Base-by-base conservation (phyloP, 1,140 invertebrate species). In the Apis florea region DNA sequence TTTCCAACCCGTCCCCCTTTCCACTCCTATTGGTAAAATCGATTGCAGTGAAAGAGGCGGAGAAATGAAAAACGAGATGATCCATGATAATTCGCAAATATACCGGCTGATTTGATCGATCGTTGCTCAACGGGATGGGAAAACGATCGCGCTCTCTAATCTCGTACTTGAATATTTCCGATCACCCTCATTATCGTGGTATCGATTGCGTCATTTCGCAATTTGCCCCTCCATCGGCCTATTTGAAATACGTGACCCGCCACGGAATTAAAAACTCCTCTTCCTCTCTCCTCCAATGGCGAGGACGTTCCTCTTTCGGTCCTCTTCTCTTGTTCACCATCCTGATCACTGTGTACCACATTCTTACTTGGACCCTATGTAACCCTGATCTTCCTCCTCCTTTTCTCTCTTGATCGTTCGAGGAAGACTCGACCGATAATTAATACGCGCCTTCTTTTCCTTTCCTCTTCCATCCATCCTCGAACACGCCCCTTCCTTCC, bases 351-450 rank as follows among this genome's bases (percentile, higher is more conserved):
- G 15, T 1, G 51, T 31, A 24, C 40, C 6, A 15, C 21, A 49
- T 67, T 49, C n/a, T 21, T 47, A 47, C 64, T 40, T 66, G 10
- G 9, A n/a, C 12, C 21, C 59, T 26, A 1, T 61, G 13, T 47
- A 21, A 66, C 47, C n/a, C 40, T 17, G 1, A 13, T 47, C 40
- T 49, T 19, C 54, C 17, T 63, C 24, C 10, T 1, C 3, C 10
- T 9, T 17, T 6, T 17, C 54, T 8, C 49, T 61, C 61, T 63
- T 73, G 31, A 47, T 8, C 17, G 8, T 2, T 8, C 56, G 19
- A 63, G 69, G 53, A 31, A 70, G 61, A 53, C 21, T 21, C 68
- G 63, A 54, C 71, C 73, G 73, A 86, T 87, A 87, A 87, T 87
- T 87, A 87, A 87, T 87, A 80, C 72, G 58, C 66, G 40, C 61